Evolutionary conservation across 2,888 invertebrate species (phyloP), one percentile per base, ranked within the genome.

Genomic region (Limnephilus auricula): DNA sequence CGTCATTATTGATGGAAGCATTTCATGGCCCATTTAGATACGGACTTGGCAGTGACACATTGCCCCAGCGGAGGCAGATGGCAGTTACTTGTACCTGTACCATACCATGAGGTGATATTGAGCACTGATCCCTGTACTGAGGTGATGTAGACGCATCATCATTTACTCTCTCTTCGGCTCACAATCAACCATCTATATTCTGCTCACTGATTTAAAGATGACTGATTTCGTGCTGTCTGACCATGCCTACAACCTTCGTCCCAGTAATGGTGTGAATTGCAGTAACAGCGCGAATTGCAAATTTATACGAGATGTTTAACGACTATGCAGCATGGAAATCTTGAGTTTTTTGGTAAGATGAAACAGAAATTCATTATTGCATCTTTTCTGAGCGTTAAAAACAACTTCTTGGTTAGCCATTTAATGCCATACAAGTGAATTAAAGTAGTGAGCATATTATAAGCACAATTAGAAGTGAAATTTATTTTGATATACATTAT

Each of bases 1-100:
- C 94, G 94, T 93, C 94, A 94, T 95, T 95, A 95, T 95, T 96
- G 96, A 96, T 95, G 95, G 95, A 95, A 95, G 95, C 95, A 94
- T 95, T 95, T 95, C 95, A 95, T 95, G 95, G 94, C 94, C 95
- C 95, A 94, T 96, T 96, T 95, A 95, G 96, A 96, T 96, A 96
- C 45, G 88, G 82, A 37, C 65, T 37, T 80, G 82, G 86, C 82
- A 87, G 85, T 83, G 91, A 91, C 91, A 88, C 88, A 89, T 83
- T 86, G 83, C 82, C 80, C 80, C 87, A 45, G 34, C 79, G 50
- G 31, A 25, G 83, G 84, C 84, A 90, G 84, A 90, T 90, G 83
- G 65, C 84, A 90, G 86, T 65, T 86, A 31, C 65, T 86, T 34
- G 32, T 83, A 34, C 31, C 82, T 34, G 40, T 40, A 30, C 15